Base-by-base conservation (phyloP, 2,888 invertebrate genomes). In the Conchocele bisecta region DNA sequence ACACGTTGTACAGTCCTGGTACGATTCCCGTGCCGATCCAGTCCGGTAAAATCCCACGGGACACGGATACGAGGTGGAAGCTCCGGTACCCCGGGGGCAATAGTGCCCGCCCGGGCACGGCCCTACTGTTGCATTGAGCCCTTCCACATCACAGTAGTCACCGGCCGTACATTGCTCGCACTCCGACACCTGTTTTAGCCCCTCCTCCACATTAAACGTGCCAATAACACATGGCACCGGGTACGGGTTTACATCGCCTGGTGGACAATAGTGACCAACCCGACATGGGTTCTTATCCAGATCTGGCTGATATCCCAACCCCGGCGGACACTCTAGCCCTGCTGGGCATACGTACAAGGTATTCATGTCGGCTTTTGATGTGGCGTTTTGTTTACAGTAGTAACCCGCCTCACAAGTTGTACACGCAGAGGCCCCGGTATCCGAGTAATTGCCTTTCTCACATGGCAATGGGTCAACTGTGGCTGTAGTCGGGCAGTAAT, bases 31-130 rank as follows among this genome's bases (percentile, higher is more conserved):
- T 2, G 89, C 88, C n/a, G 89, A 86, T 15, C 86, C 86, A 41
- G 89, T 88, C 41, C 89, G 72, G 81, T 89, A 90, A 75, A 89
- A 90, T 15, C 90, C 89, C 53, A 89, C 83, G 2, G 88, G 88
- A 70, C 90, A 90, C 0, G 89, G 89, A 75, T 65, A 88, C 4
- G 81, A 72, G 41, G 82, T 42, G 3, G 83, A 64, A 20, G 72
- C 76, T 3, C 80, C 88, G 5, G 90, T 90, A 15, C 89, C 89
- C 6, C 81, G 58, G 0, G 89, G 89, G 63, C 90, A 90, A 75
- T 89, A 90, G 65, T 89, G 86, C 11, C 90, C 90, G 13, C 88
- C 89, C 11, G 89, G 89, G 57, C 90, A 90, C 13, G 82, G 77
- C 3, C 86, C 89, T 9, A 87, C 86, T 0, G 88, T 84, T 0